Conservation (phyloP, 1,140 invertebrate species). For the Sycophila sp. region DNA sequence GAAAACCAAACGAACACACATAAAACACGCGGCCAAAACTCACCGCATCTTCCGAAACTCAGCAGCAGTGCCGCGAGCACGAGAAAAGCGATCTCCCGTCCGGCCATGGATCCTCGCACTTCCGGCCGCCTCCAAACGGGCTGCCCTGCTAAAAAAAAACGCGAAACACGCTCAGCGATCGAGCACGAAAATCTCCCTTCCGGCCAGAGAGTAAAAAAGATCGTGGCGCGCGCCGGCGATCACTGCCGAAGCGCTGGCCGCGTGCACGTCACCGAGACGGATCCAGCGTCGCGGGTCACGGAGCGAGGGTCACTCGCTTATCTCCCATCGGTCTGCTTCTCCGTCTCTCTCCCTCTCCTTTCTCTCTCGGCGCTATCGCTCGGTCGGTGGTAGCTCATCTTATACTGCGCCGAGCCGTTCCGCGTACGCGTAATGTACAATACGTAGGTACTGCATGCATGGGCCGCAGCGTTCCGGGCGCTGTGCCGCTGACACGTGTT, state of each 20-base stretch:
- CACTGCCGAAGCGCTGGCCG: neutral
- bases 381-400: too few relatives aligned
- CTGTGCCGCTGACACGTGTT: too few relatives aligned
- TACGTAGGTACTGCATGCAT: too few relatives aligned
- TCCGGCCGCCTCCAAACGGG: neutral
- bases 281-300: neutral
- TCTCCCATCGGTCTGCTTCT: conserved; percentile 41
- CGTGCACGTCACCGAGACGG: neutral
- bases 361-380: neutral
- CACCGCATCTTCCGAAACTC: neutral
- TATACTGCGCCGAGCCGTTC: too few relatives aligned
- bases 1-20: neutral
- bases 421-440: too few relatives aligned
- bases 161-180: too few relatives aligned
- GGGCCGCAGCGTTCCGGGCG: too few relatives aligned
- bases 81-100: neutral
- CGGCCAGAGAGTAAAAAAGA: too few relatives aligned
- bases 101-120: neutral
- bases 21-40: too few relatives aligned
- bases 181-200: too few relatives aligned
- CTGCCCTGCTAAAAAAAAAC: neutral
- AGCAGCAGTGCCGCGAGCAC: neutral
- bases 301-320: conserved; percentile 48
- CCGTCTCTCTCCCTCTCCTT: conserved; percentile 15
- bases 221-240: neutral